A percentile compares a stretch with the other conserved stretches of the same genome.
Conservation (phyloP, 2,888 invertebrate species). For the Tachina lurida region DNA sequence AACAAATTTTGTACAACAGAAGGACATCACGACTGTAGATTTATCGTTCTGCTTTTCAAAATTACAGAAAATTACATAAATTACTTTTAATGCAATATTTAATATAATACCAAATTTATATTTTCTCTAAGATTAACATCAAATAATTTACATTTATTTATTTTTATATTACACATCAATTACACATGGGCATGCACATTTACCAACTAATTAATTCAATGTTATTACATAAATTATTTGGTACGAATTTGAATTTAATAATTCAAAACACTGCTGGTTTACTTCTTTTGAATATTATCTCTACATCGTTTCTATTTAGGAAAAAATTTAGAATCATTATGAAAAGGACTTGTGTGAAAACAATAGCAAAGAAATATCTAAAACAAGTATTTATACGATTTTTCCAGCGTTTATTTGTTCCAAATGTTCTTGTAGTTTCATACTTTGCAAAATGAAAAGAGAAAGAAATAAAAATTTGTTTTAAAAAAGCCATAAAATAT, state of each 20-base stretch:
- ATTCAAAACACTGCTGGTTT: constrained; percentile 75
- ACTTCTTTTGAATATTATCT: constrained; percentile 76
- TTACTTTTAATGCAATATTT: background rate
- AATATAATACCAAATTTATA: background rate
- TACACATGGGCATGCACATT: constrained; percentile 13
- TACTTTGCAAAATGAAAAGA: constrained; percentile 64
- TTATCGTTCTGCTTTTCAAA: background rate
- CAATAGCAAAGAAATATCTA: constrained; percentile 76
- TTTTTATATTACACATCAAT: constrained; percentile 5
- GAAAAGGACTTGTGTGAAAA: constrained; percentile 75
- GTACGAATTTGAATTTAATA: background rate
- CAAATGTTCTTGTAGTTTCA: constrained; percentile 72
- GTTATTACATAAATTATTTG: background rate
- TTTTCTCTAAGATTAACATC: constrained; percentile 22
- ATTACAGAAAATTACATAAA: background rate
- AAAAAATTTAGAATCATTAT: constrained; percentile 75
- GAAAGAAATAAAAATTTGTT: constrained; percentile 54
- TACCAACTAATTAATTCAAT: constrained; percentile 5
- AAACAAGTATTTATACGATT: constrained; percentile 74
- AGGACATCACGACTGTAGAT: constrained; percentile 63
- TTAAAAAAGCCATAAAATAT: background rate
- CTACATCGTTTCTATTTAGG: constrained; percentile 76
- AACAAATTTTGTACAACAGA: background rate
- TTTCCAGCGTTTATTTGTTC: constrained; percentile 74
- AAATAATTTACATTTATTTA: constrained; percentile 37